phyloP scores from a whole-genome alignment of 2,888 invertebrate species.

The Campoletis raptor region DNA sequence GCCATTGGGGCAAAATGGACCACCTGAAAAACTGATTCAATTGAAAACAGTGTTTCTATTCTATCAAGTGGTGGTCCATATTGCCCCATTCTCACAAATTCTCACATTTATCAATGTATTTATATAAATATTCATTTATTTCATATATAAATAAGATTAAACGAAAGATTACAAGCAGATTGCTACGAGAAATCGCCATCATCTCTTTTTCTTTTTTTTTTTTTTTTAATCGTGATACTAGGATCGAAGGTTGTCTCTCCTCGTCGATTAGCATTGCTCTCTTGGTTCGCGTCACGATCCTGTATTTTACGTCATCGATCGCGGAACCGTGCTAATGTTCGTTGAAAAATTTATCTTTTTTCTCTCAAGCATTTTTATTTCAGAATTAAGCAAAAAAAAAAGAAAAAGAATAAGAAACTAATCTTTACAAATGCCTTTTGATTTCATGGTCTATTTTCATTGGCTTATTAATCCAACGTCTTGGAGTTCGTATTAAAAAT shows the following conservation, averaged over 20 bases:
- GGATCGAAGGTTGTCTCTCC: constrained; percentile 53
- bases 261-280: constrained; percentile 30
- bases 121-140: neutral
- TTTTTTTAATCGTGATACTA: constrained; percentile 9
- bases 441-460: neutral
- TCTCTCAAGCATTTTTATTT: neutral
- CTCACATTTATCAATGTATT: neutral
- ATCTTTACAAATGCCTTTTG: neutral
- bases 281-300: constrained; percentile 51
- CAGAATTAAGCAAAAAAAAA: neutral
- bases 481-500: neutral
- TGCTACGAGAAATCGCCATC: neutral
- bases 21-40: neutral
- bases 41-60: too few species aligned
- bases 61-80: neutral
- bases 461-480: neutral
- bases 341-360: constrained; percentile 31
- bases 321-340: constrained; percentile 33
- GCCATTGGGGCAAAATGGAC: neutral
- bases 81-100: neutral
- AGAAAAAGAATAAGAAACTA: neutral
- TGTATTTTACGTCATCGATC: constrained; percentile 66
- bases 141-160: neutral
- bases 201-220: neutral
- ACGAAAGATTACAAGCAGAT: constrained; percentile 22